Evolutionary conservation across 2,888 invertebrate genomes (phyloP).

Genomic region (Nephrotoma appendiculata): DNA sequence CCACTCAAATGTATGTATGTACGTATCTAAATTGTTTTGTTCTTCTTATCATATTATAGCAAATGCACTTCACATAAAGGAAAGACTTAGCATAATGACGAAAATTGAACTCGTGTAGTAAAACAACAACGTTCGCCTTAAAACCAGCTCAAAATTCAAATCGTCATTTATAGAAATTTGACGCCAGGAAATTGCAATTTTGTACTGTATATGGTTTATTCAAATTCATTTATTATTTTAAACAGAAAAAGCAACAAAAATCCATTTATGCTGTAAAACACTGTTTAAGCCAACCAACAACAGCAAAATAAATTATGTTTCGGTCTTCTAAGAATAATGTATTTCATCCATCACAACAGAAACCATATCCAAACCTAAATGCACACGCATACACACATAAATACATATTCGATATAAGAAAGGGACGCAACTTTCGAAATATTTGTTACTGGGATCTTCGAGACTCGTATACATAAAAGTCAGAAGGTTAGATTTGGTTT

Average conservation of each 20-base stretch:
- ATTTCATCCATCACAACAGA: neutral
- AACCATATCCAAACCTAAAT: neutral
- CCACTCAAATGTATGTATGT: neutral
- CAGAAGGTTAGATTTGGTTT: neutral
- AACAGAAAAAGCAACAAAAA: neutral
- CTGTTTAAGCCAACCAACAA: neutral
- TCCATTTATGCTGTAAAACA: neutral
- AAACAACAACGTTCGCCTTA: neutral
- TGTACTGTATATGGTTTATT: neutral
- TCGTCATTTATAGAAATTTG: neutral
- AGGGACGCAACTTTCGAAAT: neutral
- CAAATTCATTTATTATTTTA: neutral
- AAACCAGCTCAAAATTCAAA: neutral
- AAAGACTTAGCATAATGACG: neutral
- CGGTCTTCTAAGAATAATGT: neutral
- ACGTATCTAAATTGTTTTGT: neutral
- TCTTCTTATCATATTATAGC: neutral
- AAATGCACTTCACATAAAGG: neutral
- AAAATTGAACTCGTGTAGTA: neutral
- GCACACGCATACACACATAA: neutral
- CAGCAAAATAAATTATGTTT: neutral
- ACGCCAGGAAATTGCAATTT: neutral
- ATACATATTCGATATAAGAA: neutral
- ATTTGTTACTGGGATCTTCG: neutral
- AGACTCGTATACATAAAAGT: neutral